phyloP scores from a whole-genome alignment of 2,797 vertebrate genomes.

The Bovichtus diacanthus region DNA sequence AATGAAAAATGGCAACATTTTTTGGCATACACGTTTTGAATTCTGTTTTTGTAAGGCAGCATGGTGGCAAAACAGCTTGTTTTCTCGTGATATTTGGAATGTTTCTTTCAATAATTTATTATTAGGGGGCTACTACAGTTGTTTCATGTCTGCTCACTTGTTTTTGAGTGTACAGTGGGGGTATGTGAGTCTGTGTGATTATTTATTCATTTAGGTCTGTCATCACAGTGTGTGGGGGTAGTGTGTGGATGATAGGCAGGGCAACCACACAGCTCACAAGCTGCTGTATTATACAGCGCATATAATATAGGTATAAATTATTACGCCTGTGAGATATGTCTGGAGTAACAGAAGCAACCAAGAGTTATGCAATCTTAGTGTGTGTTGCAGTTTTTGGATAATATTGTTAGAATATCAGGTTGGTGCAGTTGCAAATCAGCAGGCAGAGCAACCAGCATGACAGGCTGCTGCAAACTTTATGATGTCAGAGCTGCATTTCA shows the following conservation, averaged over 20 bases:
- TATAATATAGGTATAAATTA: constrained; percentile 17
- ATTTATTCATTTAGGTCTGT: constrained; percentile 71
- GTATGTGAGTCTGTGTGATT: constrained; percentile 59
- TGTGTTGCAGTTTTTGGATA: constrained; percentile 21
- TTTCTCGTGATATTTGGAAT: not conserved
- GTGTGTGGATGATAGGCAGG: constrained; percentile 47
- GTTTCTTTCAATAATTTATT: constrained; percentile 22
- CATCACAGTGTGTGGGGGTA: constrained; percentile 55
- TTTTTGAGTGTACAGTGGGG: constrained; percentile 46
- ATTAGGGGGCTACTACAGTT: constrained; percentile 25
- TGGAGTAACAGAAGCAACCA: constrained; percentile 36
- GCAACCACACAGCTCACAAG: constrained; percentile 28
- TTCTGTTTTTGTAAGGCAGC: not conserved
- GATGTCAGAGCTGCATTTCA: constrained; percentile 17
- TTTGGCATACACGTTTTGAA: not conserved
- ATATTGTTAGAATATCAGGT: constrained; percentile 25
- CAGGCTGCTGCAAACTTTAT: constrained; percentile 49
- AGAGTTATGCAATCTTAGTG: constrained; percentile 34
- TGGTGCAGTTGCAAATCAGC: constrained; percentile 35
- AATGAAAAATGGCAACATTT: not conserved
- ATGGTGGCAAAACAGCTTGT: not conserved
- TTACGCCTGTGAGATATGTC: constrained; percentile 14
- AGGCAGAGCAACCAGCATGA: constrained; percentile 30
- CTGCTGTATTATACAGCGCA: constrained; percentile 29
- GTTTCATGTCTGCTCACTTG: constrained; percentile 34